Base-by-base conservation (phyloP, 1,140 invertebrate species). In the Rhyacophila brunnea region DNA sequence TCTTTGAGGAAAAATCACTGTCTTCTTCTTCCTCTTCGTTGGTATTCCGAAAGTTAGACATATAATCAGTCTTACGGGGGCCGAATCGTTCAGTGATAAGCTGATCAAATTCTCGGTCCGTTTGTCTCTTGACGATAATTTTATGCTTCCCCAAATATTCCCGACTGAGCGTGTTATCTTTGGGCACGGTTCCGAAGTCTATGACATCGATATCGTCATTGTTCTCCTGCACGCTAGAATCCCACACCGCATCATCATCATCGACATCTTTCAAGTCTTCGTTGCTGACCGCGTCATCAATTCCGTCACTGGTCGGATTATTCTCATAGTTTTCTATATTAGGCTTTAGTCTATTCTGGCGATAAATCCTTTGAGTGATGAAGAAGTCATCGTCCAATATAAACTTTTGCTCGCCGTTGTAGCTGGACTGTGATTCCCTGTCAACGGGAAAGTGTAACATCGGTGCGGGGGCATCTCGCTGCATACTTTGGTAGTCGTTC, bases 381-480 rank as follows among this genome's bases (percentile, higher is more conserved):
- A 54, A 66, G 43, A 57, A 66, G 14, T 58, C 58, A n/a, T 60
- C 32, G 38, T 66, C 49, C 35, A 66, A 44, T 0, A 28, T n/a
- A 28, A 52, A 64, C 6, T 52, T 54, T 7, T 32, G 42, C 14
- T 62, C 60, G 15, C 51, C 42, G 18, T 50, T 54, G 15, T 32
- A 58, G 28, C 58, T 46, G 38, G 58, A 43, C 23, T 28, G 23
- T 3, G 23, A 28, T 5, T 28, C 23, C 23, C 23, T 28, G 23
- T 28, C 23, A 9, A 68, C 49, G 17, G 58, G 14, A 58, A 73
- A 58, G 61, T 54, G 34, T 54, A 42, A 58, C 61, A 4, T 55
- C 51, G 6, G 68, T 59, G 50, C 44, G 49, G 68, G 70, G 15
- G 56, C 40, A n/a, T 70, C 47, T 23, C 1, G 48, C 13, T 52